Evolutionary conservation across 1,140 invertebrate species (phyloP), one percentile per base, ranked within the genome.

Genomic region (Manduca sexta): DNA sequence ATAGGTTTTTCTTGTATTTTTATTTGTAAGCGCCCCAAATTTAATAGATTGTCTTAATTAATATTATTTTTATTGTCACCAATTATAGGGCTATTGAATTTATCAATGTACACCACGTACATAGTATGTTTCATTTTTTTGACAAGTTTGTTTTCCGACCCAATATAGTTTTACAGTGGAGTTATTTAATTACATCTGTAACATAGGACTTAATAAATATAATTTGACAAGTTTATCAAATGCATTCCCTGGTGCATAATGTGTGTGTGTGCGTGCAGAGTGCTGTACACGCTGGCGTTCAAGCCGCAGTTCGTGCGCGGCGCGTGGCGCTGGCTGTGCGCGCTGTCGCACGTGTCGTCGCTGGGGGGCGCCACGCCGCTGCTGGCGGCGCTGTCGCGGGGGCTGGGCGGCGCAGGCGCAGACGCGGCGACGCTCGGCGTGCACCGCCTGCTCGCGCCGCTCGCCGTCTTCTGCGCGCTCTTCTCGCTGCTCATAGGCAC

Each of bases 241-340:
- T 18, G 15, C 8, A 17, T 17, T 17, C 2, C 7, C 14, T n/a
- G 7, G 0, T 12, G n/a, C n/a, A n/a, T 37, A 6, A 37, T 16
- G 8, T 17, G 13, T 3, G 10, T 13, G 41, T 13, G 46, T 62
- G 81, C 83, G 40, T n/a, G n/a, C 73, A 95, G 95, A 68, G 80
- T 97, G 39, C 79, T 98, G 0, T 95, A 96, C 70, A 94, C 93
- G 63, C 82, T 98, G 45, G 94, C 96, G 0, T 94, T 97, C 60
- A 96, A 94, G 53, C 91, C 93, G 1, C 84, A 88, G 16, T 97
- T 97, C 68, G 86, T 98, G n/a, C 89, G 92, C 12, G 88, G 91
- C 17, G 70, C 98, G 3, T 98, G 95, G 95, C 86, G 87, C 13
- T 94, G 80, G 87, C 66, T 65, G 52, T 86, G 52, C 71, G 83